Conservation (phyloP, 1,140 invertebrate genomes). For the Zaprionus nigranus region DNA sequence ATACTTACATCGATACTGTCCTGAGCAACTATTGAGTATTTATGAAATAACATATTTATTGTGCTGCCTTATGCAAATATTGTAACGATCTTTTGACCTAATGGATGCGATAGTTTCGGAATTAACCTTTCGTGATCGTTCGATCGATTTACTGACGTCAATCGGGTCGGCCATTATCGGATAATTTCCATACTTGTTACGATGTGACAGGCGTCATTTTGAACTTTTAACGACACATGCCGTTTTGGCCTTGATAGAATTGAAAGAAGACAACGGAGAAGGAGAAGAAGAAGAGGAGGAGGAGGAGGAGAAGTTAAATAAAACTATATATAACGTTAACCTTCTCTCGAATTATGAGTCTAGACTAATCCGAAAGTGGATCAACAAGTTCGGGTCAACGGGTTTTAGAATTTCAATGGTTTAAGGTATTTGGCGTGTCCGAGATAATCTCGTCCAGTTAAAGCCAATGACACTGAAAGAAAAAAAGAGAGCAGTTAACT, state of each 20-base stretch:
- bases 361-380: slow-evolving; percentile 31
- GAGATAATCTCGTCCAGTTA: slow-evolving; percentile 22
- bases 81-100: slow-evolving; percentile 37
- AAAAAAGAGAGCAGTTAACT: background rate
- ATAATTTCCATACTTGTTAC: slow-evolving; percentile 43
- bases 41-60: slow-evolving; percentile 12
- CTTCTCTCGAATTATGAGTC: slow-evolving; percentile 20
- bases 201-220: slow-evolving; percentile 30
- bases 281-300: background rate
- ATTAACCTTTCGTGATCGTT: slow-evolving; percentile 14
- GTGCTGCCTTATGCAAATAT: slow-evolving; percentile 11
- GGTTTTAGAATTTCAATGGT: slow-evolving; percentile 46
- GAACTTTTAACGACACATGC: slow-evolving; percentile 32
- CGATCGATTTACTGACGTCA: slow-evolving; percentile 38
- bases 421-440: slow-evolving; percentile 5
- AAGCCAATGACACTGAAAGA: slow-evolving; percentile 25
- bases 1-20: background rate
- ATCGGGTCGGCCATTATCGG: slow-evolving; percentile 8
- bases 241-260: slow-evolving; percentile 31
- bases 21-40: background rate
- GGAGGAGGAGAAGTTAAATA: background rate
- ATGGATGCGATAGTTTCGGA: slow-evolving; percentile 18
- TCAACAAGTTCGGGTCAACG: slow-evolving; percentile 50
- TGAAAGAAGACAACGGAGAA: background rate
- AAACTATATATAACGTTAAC: slow-evolving; percentile 29